phyloP scores from a whole-genome alignment of 2,797 vertebrate species.

The Anguilla anguilla region DNA sequence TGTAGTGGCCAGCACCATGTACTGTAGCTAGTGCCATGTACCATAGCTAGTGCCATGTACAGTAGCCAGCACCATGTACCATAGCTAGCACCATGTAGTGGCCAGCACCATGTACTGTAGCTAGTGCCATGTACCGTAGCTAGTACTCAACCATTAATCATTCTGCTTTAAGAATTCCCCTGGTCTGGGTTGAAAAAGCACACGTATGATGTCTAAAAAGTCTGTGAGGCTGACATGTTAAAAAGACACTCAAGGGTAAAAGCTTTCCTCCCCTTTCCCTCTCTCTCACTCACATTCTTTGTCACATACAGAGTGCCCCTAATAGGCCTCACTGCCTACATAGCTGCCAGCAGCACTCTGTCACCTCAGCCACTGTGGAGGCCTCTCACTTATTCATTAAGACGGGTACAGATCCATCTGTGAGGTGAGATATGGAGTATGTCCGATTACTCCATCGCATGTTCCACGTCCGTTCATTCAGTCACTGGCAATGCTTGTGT shows the following conservation, averaged over 20 bases:
- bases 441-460: neutral
- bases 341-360: neutral
- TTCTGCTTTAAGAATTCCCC: neutral
- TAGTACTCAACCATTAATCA: too few relatives aligned
- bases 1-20: too few relatives aligned
- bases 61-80: too few relatives aligned
- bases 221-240: neutral
- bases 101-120: neutral
- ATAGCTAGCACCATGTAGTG: too few relatives aligned
- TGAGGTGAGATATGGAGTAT: neutral
- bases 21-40: too few relatives aligned
- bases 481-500: neutral
- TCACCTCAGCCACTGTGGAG: neutral
- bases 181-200: neutral
- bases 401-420: constrained; percentile 6
- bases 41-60: too few relatives aligned
- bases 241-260: constrained; percentile 8
- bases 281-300: neutral
- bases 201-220: neutral
- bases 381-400: constrained; percentile 12
- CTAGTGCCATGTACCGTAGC: neutral
- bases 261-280: neutral
- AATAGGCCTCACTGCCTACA: neutral
- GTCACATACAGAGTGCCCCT: neutral
- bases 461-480: constrained; percentile 11